These are phyloP conservation scores for Ptychoptera albimana DNA, from an alignment of 2,888 invertebrate genomes.

Conservation along the genomic window DNA sequence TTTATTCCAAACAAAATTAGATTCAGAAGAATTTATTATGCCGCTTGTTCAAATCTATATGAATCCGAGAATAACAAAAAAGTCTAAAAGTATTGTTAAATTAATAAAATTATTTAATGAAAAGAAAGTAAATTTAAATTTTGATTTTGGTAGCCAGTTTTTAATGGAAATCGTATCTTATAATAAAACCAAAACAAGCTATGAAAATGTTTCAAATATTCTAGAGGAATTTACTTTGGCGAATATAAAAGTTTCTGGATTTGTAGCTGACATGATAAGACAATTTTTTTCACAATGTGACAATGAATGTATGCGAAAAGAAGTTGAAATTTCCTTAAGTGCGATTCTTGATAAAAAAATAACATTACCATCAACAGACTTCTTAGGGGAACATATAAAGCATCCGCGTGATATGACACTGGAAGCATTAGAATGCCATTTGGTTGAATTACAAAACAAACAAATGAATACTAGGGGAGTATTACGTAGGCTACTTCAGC, in stretches of 20 bases:
- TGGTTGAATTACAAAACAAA: constrained; percentile 47
- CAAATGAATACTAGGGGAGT: constrained; percentile 50
- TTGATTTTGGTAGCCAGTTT: constrained; percentile 41
- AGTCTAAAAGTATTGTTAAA: constrained; percentile 32
- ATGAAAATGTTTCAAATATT: constrained; percentile 28
- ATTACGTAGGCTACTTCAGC: constrained; percentile 41
- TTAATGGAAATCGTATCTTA: constrained; percentile 33
- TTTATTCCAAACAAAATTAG: constrained; percentile 33
- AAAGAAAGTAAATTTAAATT: constrained; percentile 30
- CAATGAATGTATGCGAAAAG: constrained; percentile 12
- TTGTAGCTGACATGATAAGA: constrained; percentile 32
- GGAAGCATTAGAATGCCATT: constrained; percentile 43
- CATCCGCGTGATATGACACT: constrained; percentile 46
- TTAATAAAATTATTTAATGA: constrained; percentile 33
- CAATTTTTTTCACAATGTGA: constrained; percentile 17
- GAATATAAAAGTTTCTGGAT: constrained; percentile 30
- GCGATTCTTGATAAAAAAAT: constrained; percentile 31
- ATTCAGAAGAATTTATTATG: constrained; percentile 32
- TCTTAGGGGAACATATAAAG: constrained; percentile 25
- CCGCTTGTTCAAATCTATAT: constrained; percentile 33
- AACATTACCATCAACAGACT: constrained; percentile 22
- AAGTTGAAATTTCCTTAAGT: constrained; percentile 16
- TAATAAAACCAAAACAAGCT: constrained; percentile 30
- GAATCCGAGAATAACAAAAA: constrained; percentile 27
- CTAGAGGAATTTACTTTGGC: constrained; percentile 28